Base-by-base conservation (phyloP, 2,888 invertebrate species). In the Orchestes rusci region DNA sequence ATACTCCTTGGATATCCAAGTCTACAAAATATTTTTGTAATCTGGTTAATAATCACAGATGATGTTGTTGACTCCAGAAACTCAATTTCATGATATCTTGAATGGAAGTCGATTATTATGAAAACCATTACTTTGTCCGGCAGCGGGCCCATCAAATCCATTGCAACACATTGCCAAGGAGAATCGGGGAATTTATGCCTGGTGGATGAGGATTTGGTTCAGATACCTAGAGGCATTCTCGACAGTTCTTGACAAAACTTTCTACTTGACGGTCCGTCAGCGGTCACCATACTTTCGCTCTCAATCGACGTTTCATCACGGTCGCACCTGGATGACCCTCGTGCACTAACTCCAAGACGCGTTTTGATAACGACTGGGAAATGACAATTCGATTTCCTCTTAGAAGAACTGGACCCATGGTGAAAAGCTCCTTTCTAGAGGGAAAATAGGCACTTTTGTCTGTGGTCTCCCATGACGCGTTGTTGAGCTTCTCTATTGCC, bases 321-420 rank as follows among this genome's bases (percentile, higher is more conserved):
- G 43, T 36, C 36, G 48, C 50, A 10, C 56, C 57, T 1, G 56
- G 55, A 36, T 55, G 54, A 7, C 54, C 56, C 45, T 58, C n/a
- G n/a, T n/a, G n/a, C n/a, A n/a, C n/a, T n/a, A n/a, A n/a, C n/a
- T n/a, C n/a, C n/a, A n/a, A n/a, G n/a, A n/a, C n/a, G n/a, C n/a
- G n/a, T n/a, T n/a, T n/a, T n/a, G 23, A 39, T 20, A 57, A 39
- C 2, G 47, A 30, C 23, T 45, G 13, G 10, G 54, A 53, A 5
- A 55, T 54, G 2, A 56, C 50, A 17, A 55, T 47, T 43, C 45
- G 23, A 33, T 45, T 51, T 8, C 53, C 53, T 32, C 52, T 29
- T 10, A 56, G 30, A 7, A 56, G 18, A 8, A 55, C 37, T 27
- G 51, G 47, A 12, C 54, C 55, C 44, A 57, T 31, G 8, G 51